A percentile compares a stretch with the other conserved stretches of the same genome.
These are phyloP conservation scores for Dromas ardeola DNA, from an alignment of 2,113 vertebrate species.

Conservation along the genomic window DNA sequence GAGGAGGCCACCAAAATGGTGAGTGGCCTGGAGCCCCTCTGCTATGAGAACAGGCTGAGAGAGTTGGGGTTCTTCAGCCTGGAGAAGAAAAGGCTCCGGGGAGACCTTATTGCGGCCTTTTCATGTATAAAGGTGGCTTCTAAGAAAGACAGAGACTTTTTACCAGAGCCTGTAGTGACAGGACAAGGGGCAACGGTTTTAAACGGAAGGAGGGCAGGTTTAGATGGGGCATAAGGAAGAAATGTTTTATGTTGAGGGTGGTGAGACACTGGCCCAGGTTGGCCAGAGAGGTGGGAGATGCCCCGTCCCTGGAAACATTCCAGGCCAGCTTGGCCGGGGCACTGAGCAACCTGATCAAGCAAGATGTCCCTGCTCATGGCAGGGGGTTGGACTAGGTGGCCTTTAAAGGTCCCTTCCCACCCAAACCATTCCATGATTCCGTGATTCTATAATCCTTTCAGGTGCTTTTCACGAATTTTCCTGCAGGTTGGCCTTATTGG, in stretches of 20 bases:
- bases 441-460: neutral
- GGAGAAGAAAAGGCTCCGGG: neutral
- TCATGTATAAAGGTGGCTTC: neutral
- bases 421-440: neutral
- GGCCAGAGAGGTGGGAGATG: neutral
- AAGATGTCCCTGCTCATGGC: neutral
- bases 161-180: neutral
- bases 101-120: neutral
- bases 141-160: neutral
- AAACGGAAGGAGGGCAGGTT: neutral
- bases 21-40: neutral
- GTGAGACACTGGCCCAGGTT: neutral
- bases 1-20: accelerated
- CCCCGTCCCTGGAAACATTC: no score
- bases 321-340: neutral
- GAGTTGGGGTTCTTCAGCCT: neutral
- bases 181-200: neutral
- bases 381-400: neutral
- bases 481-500: neutral
- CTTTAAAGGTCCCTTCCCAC: neutral
- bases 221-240: neutral
- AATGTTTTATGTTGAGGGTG: neutral
- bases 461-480: neutral
- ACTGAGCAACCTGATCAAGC: neutral
- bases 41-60: accelerated